A percentile compares a stretch with the other conserved stretches of the same genome.
Conservation (phyloP, 2,113 vertebrate genomes). For the Eonycteris spelaea region DNA sequence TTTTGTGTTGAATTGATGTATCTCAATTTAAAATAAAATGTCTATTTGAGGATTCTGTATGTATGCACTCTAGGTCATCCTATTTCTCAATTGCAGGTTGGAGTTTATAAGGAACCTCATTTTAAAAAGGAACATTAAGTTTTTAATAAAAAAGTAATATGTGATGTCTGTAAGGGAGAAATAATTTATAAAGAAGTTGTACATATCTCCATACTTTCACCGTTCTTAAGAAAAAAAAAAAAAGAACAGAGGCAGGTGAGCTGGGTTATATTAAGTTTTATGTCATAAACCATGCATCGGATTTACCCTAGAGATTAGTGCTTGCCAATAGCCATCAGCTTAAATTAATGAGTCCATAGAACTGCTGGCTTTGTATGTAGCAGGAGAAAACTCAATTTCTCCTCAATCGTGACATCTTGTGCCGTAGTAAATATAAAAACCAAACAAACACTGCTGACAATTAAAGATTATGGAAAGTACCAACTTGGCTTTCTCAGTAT, state of each 20-base stretch:
- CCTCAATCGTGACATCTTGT: neutral
- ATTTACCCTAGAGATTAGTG: neutral
- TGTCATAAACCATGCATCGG: neutral
- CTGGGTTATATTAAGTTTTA: neutral
- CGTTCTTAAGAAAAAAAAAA: neutral
- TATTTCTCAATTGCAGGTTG: neutral
- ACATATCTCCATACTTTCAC: neutral
- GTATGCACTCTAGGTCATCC: neutral
- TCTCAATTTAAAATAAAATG: neutral
- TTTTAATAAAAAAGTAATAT: neutral
- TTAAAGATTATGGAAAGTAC: neutral
- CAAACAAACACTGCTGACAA: neutral
- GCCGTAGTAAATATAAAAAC: neutral
- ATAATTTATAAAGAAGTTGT: neutral
- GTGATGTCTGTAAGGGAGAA: neutral
- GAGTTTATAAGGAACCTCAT: neutral
- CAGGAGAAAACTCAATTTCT: neutral
- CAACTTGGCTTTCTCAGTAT: neutral
- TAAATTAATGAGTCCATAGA: neutral
- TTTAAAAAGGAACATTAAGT: slow-evolving; percentile 16
- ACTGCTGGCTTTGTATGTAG: neutral
- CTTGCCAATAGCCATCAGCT: neutral
- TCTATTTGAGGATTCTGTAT: neutral
- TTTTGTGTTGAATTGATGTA: neutral
- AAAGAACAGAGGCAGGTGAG: neutral